These are phyloP conservation scores for Theretra japonica DNA, from an alignment of 2,888 invertebrate genomes.

Conservation along the genomic window DNA sequence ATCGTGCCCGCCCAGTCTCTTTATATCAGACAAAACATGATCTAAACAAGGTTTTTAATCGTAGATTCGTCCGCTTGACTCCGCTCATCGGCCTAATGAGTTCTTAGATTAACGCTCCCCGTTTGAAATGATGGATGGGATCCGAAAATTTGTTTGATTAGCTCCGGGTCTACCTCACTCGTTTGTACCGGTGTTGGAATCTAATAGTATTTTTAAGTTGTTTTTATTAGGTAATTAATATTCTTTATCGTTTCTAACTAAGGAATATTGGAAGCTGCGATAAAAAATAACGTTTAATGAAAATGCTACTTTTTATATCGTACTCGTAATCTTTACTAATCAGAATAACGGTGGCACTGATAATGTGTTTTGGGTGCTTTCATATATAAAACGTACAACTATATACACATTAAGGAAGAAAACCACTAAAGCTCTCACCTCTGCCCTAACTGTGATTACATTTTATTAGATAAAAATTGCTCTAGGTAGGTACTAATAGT, in stretches of 20 bases:
- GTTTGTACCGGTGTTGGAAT: slow-evolving; percentile 24
- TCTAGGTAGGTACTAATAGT: too few relatives aligned
- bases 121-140: slow-evolving; percentile 77
- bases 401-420: too few relatives aligned
- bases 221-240: slow-evolving; percentile 26
- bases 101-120: slow-evolving; percentile 63
- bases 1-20: not conserved
- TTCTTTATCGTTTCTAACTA: slow-evolving; percentile 16
- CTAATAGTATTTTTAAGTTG: slow-evolving; percentile 24
- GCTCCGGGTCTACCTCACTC: slow-evolving; percentile 56
- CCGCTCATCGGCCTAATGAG: slow-evolving; percentile 64
- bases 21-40: slow-evolving; percentile 17
- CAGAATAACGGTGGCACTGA: too few relatives aligned
- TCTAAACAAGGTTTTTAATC: slow-evolving; percentile 37
- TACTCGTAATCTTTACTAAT: too few relatives aligned
- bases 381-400: too few relatives aligned
- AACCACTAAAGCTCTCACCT: too few relatives aligned
- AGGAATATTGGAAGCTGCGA: slow-evolving; percentile 5
- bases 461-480: too few relatives aligned
- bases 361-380: too few relatives aligned
- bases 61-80: slow-evolving; percentile 37
- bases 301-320: not conserved
- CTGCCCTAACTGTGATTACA: too few relatives aligned
- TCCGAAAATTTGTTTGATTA: slow-evolving; percentile 78
- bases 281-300: not conserved